Base-by-base conservation (phyloP, 2,888 invertebrate genomes). In the Oxytorus armatus region DNA sequence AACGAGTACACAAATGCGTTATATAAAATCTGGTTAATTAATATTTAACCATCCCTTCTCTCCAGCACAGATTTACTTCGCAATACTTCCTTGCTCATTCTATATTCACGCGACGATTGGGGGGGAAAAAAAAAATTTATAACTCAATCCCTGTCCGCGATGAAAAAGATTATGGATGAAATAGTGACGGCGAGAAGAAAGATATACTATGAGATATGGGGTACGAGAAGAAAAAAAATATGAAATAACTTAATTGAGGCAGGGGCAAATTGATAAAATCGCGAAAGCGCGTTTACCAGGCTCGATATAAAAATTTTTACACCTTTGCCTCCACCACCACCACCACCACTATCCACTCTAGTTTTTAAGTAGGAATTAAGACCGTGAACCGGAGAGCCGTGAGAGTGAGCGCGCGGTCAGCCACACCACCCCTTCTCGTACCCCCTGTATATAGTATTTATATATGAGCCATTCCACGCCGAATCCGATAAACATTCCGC, bases 291-390 rank as follows among this genome's bases (percentile, higher is more conserved):
- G n/a, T n/a, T n/a, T n/a, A n/a, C n/a, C 29, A 5, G 29, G 29
- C 29, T 29, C 5, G 29, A 29, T 29, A 5, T 29, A 29, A 29
- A 29, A 29, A 29, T 3, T 29, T 29, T 29, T 3, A 29, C 29
- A 5, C 29, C 29, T 5, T 29, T 5, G 29, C 18, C 47, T 44
- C 57, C 66, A 57, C 57, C 44, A 29, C 29, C 29, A 29, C 29
- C 29, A 29, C 5, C 29, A 29, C 5, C 29, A 29, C 5, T 29
- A 29, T 29, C 29, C 3, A 29, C 2, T 29, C 29, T 29, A 29
- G 29, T 29, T 29, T 47, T 59, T 66, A 66, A 75, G 66, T 75
- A 75, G 74, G 73, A 74, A 33, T 66, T 66, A 75, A 75, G 65
- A 66, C 57, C 74, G 66, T 66, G 49, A 57, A 23, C 47, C 23